phyloP scores from a whole-genome alignment of 2,888 invertebrate genomes.

The Rhaphigaster nebulosa region DNA sequence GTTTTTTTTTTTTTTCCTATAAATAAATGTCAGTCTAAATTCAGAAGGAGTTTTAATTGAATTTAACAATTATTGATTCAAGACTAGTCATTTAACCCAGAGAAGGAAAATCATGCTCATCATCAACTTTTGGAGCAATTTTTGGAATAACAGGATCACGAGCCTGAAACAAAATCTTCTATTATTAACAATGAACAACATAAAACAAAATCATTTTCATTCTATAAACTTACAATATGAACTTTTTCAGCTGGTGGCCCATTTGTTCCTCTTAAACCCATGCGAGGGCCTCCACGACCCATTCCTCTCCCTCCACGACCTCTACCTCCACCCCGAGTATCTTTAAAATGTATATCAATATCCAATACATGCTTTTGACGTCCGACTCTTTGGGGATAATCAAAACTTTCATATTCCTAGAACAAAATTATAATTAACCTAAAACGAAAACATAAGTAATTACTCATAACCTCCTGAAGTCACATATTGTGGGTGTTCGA shows the following conservation, averaged over 20 bases:
- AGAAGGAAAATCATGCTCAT: slow-evolving; percentile 95
- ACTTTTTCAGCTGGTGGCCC: slow-evolving; percentile 57
- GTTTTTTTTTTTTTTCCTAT: slow-evolving; percentile 30
- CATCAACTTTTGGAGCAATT: slow-evolving; percentile 90
- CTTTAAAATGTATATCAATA: slow-evolving; percentile 65
- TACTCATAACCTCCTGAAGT: not conserved
- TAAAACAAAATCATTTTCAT: not conserved
- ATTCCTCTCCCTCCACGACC: slow-evolving; percentile 65
- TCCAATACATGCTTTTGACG: slow-evolving; percentile 66
- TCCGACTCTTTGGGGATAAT: slow-evolving; percentile 65
- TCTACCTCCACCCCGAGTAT: slow-evolving; percentile 64
- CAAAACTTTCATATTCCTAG: slow-evolving; percentile 65
- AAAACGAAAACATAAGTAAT: not conserved
- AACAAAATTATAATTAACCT: slow-evolving; percentile 49
- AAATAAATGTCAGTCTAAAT: slow-evolving; percentile 50
- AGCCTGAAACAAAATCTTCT: slow-evolving; percentile 57
- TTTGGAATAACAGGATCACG: slow-evolving; percentile 58
- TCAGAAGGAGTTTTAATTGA: slow-evolving; percentile 46
- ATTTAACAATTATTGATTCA: slow-evolving; percentile 46
- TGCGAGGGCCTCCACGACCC: slow-evolving; percentile 63
- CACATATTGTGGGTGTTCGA: too few relatives aligned
- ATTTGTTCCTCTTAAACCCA: slow-evolving; percentile 58
- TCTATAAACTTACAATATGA: slow-evolving; percentile 37
- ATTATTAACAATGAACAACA: not conserved
- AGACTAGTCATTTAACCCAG: slow-evolving; percentile 72